These are phyloP conservation scores for Bombus cullumanus DNA, from an alignment of 1,140 invertebrate genomes.

Conservation along the genomic window DNA sequence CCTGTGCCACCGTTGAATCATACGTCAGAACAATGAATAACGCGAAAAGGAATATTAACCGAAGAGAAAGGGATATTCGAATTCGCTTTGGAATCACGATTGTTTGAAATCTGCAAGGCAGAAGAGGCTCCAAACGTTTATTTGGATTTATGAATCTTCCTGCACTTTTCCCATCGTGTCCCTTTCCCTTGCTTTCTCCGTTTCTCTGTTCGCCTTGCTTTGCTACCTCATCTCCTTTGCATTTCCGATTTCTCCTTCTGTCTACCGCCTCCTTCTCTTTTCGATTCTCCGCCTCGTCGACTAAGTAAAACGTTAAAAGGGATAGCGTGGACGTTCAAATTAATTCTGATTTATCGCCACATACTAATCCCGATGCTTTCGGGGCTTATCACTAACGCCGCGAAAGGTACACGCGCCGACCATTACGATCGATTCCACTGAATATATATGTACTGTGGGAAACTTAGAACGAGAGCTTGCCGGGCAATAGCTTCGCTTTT, in stretches of 20 bases:
- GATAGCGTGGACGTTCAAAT: slow-evolving; percentile 70
- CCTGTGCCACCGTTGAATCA: slow-evolving; percentile 26
- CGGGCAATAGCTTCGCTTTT: background rate
- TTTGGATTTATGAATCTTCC: slow-evolving; percentile 79
- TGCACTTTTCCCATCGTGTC: background rate
- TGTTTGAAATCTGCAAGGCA: slow-evolving; percentile 51
- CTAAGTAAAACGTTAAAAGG: slow-evolving; percentile 70
- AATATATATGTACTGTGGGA: background rate
- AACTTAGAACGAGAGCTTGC: background rate
- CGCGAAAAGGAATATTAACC: slow-evolving; percentile 46
- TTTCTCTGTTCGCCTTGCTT: background rate
- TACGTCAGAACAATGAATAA: slow-evolving; percentile 48
- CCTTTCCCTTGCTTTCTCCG: slow-evolving; percentile 19
- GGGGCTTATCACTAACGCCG: slow-evolving; percentile 37
- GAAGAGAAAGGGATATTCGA: slow-evolving; percentile 32
- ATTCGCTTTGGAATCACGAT: slow-evolving; percentile 46
- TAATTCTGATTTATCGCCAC: slow-evolving; percentile 77
- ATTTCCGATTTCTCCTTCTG: slow-evolving; percentile 8
- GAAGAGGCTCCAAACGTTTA: slow-evolving; percentile 66
- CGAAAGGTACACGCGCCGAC: slow-evolving; percentile 26
- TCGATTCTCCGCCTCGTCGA: slow-evolving; percentile 39
- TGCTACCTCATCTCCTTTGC: background rate
- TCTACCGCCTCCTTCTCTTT: slow-evolving; percentile 15
- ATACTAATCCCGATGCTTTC: slow-evolving; percentile 63
- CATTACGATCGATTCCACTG: slow-evolving; percentile 23